Evolutionary conservation across 2,888 invertebrate species (phyloP).

Genomic region (Ophion slaviceki): DNA sequence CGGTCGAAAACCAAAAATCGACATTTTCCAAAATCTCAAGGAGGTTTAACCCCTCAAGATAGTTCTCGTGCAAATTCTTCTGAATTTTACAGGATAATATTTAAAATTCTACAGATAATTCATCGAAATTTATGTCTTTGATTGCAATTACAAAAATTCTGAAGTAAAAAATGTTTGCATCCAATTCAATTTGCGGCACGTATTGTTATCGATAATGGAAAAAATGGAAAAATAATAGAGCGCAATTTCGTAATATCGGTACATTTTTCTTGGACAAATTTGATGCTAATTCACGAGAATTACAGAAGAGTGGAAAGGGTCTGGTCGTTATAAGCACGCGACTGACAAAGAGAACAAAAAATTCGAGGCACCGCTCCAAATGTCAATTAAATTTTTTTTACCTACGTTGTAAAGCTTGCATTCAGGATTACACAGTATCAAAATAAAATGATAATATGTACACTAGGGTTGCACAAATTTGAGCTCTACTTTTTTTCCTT

Average conservation of each 20-base stretch:
- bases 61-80: too few relatives aligned
- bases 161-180: too few relatives aligned
- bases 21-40: too few relatives aligned
- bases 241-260: not conserved
- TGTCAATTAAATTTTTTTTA: not conserved
- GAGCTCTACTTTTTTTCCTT: too few relatives aligned
- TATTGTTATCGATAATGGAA: not conserved
- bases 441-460: not conserved
- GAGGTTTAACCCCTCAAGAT: too few relatives aligned
- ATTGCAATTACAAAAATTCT: too few relatives aligned
- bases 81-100: too few relatives aligned
- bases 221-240: not conserved
- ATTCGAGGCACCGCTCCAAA: not conserved
- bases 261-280: not conserved
- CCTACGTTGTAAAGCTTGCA: not conserved
- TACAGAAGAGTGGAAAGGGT: not conserved
- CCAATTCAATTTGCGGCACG: not conserved
- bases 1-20: too few relatives aligned
- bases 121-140: too few relatives aligned
- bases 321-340: slow-evolving; percentile 3
- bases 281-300: not conserved
- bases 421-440: not conserved
- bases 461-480: too few relatives aligned
- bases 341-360: not conserved
- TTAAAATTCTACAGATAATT: too few relatives aligned